A percentile compares a stretch with the other conserved stretches of the same genome.
phyloP scores from a whole-genome alignment of 2,888 invertebrate species.

The Acanthoscelides obtectus region DNA sequence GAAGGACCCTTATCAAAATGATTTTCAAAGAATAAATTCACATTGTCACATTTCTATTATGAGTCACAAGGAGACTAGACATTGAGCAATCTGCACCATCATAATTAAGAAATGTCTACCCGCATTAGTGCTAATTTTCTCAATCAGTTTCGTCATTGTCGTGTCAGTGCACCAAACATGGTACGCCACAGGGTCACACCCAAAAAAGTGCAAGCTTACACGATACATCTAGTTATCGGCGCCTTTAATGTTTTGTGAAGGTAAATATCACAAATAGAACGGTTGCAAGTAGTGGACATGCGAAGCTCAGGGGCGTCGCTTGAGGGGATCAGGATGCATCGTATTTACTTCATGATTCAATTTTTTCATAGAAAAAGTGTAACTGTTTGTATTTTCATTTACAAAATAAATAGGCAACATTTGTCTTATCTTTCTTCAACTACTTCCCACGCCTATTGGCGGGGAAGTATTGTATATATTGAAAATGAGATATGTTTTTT shows the following conservation, averaged over 20 bases:
- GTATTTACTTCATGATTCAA: no score
- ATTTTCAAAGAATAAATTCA: no score
- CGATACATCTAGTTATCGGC: not conserved
- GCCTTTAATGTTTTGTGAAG: not conserved
- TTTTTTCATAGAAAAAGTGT: no score
- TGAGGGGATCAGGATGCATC: no score
- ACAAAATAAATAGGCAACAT: no score
- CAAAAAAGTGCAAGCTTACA: not conserved
- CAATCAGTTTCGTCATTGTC: not conserved
- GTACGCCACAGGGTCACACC: not conserved
- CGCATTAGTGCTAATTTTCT: not conserved
- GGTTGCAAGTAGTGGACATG: not conserved
- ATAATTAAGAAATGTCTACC: not conserved
- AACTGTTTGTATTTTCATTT: no score
- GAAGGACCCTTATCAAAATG: no score
- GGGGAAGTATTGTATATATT: no score
- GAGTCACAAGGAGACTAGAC: not conserved
- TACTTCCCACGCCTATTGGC: no score
- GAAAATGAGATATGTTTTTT: no score
- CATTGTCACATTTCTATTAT: no score
- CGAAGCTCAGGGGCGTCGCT: not conserved
- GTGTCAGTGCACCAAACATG: not conserved
- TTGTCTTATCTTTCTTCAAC: no score
- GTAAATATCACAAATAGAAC: not conserved
- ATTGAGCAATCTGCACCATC: not conserved